phyloP scores from a whole-genome alignment of 35 echinoderm and acorn worm species.

The Patiria miniata region DNA sequence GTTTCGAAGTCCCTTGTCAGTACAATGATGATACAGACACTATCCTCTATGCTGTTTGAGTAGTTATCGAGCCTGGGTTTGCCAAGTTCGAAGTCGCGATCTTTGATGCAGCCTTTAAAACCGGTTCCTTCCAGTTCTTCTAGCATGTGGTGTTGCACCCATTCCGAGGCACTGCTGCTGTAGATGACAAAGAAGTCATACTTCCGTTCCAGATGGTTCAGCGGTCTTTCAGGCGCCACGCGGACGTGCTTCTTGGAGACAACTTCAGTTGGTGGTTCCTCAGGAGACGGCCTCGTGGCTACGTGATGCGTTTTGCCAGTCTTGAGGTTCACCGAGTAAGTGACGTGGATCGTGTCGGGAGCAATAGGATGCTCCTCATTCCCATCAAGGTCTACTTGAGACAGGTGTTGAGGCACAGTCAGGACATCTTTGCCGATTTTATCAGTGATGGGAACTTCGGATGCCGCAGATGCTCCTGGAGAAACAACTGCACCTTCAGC shows the following conservation, averaged over 20 bases:
- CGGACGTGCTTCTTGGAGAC: not conserved
- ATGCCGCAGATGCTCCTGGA: too few species aligned
- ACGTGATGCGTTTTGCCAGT: not conserved
- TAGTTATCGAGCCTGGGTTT: not conserved
- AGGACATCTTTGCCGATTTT: too few species aligned
- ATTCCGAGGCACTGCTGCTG: not conserved
- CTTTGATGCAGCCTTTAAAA: constrained; percentile 16
- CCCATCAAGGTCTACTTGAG: too few species aligned
- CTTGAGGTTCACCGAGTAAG: not conserved
- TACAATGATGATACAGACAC: not conserved
- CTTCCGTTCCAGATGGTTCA: not conserved
- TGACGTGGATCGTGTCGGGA: not conserved
- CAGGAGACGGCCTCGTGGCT: not conserved
- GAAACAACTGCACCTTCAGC: too few species aligned
- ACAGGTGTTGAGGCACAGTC: too few species aligned
- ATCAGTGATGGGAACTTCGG: too few species aligned
- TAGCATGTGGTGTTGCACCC: not conserved
- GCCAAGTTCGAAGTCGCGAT: constrained; percentile 5
- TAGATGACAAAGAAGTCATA: constrained; percentile 15
- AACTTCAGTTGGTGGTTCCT: not conserved
- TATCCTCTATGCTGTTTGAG: not conserved
- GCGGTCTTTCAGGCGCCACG: not conserved
- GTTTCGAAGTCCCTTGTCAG: not conserved
- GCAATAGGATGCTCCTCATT: too few species aligned
- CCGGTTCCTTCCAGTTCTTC: not conserved